Evolutionary conservation across 2,888 invertebrate species (phyloP), one percentile per base, ranked within the genome.

Genomic region (Himalopsyche kuldschensis): DNA sequence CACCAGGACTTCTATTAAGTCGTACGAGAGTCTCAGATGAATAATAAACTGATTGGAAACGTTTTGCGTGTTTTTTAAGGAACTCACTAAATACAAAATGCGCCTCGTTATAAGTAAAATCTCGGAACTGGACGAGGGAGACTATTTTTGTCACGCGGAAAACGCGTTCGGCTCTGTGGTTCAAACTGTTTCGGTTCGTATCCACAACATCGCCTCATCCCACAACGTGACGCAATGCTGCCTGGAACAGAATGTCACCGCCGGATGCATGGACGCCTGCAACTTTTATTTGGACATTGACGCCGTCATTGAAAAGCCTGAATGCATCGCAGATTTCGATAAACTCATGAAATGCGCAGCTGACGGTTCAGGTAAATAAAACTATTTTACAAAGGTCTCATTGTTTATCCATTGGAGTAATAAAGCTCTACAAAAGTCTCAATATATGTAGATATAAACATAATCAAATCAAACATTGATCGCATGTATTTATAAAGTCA

Each of bases 341-440:
- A 97, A 97, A 88, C 91, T 97, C 79, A 96, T 97, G 96, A 95
- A 94, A 88, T 97, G 97, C 88, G 96, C 96, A 0, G 95, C 97
- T 0, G 95, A 95, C 87, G 95, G 95, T 5, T 95, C 94, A 83
- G 94, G 94, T 94, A 88, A 88, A 82, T 78, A 8, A 30, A 27
- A 24, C 17, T 75, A 24, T 75, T 17, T 41, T 15, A 15, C 15
- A 3, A 3, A 15, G 2, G 11, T 8, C 35, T 35, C 35, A 0
- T 35, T 8, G 35, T 35, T 3, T 35, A 35, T 35, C 8, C 10
- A 8, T 35, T 35, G 8, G 35, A 15, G 41, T 15, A 6, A 41
- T 15, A 2, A 41, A 41, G 15, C 4, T 41, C 15, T 41, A 15
- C 15, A 3, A 2, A 41, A 15, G 11, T 41, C 15, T n/a, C n/a